Evolutionary conservation across 1,140 invertebrate genomes (phyloP).

Genomic region (Pseudomyrmex cubaensis): DNA sequence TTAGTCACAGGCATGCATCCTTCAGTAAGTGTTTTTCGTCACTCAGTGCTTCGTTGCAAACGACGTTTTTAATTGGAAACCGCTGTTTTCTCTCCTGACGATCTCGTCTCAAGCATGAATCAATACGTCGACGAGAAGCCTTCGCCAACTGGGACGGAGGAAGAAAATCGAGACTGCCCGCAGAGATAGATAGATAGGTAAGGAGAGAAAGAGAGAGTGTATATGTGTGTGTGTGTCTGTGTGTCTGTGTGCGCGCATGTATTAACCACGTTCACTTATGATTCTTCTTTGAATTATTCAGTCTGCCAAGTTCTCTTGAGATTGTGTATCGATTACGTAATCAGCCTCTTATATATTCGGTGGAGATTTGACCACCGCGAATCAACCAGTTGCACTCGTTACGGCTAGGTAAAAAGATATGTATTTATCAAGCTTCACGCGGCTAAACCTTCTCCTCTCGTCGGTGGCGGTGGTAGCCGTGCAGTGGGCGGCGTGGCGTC

Average conservation of each 20-base stretch:
- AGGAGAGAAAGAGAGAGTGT: no score
- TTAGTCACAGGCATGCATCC: neutral
- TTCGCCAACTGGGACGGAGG: constrained; percentile 40
- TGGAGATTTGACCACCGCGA: constrained; percentile 2
- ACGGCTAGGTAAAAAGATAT: constrained; percentile 52
- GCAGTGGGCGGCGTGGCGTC: constrained; percentile 79
- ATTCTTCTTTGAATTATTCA: constrained; percentile 35
- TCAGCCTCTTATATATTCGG: constrained; percentile 32
- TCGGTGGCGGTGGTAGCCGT: constrained; percentile 79
- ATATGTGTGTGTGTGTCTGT: no score
- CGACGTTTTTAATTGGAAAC: neutral
- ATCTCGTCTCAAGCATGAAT: neutral
- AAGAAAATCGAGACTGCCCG: neutral
- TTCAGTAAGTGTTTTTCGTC: neutral
- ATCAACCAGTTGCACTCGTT: neutral
- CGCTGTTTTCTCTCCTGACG: neutral
- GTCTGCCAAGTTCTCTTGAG: constrained; percentile 28
- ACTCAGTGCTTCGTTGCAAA: neutral
- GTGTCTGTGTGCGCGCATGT: neutral
- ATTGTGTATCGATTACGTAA: constrained; percentile 13
- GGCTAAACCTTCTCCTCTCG: constrained; percentile 85
- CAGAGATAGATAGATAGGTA: no score
- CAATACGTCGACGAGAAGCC: neutral
- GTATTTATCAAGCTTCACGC: constrained; percentile 77
- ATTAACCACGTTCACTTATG: neutral